Evolutionary conservation across 2,888 invertebrate genomes (phyloP), one percentile per base, ranked within the genome.

Genomic region (Epiblema foenella): DNA sequence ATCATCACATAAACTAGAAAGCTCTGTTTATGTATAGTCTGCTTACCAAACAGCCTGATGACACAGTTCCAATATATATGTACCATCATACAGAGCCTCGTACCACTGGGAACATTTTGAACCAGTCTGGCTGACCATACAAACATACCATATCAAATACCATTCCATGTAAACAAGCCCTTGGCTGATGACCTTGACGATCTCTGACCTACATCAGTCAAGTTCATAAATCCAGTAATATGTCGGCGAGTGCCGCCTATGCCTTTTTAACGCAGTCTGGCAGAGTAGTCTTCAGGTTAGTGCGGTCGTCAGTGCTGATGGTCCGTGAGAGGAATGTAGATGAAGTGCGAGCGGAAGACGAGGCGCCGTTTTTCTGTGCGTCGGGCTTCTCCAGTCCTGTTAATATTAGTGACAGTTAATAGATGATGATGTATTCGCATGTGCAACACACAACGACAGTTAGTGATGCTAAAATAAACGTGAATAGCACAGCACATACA

Each of bases 331-430:
- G 85, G 83, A 91, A 87, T 18, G 93, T 92, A 46, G 92, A 90
- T 0, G 92, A 91, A 0, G 93, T 93, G 49, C 92, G 84, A 18
- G 80, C 89, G 5, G 91, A 86, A 1, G 88, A 90, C 2, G 89
- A 83, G 0, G 87, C 77, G 49, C 88, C 89, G 72, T 89, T 90
- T 82, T 91, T 91, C 85, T 87, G 88, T 56, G 85, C 81, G 69
- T 88, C 88, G 68, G 89, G 86, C 74, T 91, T 91, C 87, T 88
- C 90, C 86, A 93, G 69, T 76, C 93, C 93, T 93, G 92, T 81
- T 76, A 78, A 83, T 85, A 89, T 90, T 88, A 89, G 88, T 89
- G 74, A 57, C 73, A 75, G 79, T 89, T 90, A 90, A 68, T 59
- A 33, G 51, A 39, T 67, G 59, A 49, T 71, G 67, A 71, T 67